Evolutionary conservation across 2,113 vertebrate genomes (phyloP).

Genomic region (Casuarius casuarius): DNA sequence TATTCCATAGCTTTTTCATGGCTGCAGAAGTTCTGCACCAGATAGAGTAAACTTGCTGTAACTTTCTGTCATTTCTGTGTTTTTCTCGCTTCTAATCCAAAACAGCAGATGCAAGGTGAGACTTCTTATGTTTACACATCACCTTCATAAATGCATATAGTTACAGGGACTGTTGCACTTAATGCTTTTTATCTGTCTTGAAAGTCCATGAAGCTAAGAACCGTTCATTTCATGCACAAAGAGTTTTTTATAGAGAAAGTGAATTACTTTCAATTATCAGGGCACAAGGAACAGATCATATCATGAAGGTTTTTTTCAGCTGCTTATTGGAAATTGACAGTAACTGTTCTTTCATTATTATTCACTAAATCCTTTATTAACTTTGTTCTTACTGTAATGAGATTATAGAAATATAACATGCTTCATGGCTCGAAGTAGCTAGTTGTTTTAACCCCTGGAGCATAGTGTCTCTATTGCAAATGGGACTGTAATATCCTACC

Average conservation of each 20-base stretch:
- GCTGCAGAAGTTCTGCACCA: not conserved
- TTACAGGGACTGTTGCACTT: not conserved
- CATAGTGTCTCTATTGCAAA: accelerated
- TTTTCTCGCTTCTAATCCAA: not conserved
- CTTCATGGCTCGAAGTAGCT: not conserved
- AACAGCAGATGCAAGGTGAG: not conserved
- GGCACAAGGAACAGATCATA: not conserved
- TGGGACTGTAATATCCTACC: not conserved
- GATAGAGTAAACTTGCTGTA: accelerated
- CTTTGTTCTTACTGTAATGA: not conserved
- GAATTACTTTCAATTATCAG: not conserved
- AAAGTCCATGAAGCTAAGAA: not conserved
- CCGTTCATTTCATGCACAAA: not conserved
- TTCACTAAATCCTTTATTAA: not conserved
- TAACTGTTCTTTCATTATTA: not conserved
- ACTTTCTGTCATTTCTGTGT: not conserved
- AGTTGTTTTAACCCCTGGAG: not conserved
- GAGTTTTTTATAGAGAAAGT: not conserved
- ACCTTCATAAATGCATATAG: accelerated
- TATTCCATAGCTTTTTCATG: not conserved
- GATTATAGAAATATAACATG: not conserved
- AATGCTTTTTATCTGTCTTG: accelerated
- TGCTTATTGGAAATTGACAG: not conserved
- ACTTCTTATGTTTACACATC: not conserved
- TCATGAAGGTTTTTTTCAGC: not conserved